Base-by-base conservation (phyloP, 2,113 vertebrate genomes). In the Sigmodon hispidus region DNA sequence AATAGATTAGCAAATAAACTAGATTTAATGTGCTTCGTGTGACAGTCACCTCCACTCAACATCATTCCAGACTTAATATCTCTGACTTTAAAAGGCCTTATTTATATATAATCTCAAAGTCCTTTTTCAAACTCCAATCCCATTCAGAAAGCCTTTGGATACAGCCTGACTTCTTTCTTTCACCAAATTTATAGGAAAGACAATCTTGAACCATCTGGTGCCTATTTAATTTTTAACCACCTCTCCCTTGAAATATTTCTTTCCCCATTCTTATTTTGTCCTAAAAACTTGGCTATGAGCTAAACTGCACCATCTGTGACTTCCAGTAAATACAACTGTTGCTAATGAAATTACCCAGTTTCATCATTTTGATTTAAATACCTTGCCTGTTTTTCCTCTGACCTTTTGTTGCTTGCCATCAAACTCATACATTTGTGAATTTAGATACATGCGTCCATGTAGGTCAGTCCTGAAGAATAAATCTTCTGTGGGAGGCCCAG, bases 341-440 rank as follows among this genome's bases (percentile, higher is more conserved):
- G 99, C 99, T 99, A 98, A 98, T 99, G 99, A 99, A 99, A 99
- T 99, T 99, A 99, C 99, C 99, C 98, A 99, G 98, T 99, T 99
- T 99, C 98, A 99, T 99, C 99, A 99, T 99, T 99, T 99, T 99
- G 99, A 99, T 99, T 99, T 99, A 99, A 99, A 99, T 96, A 97
- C 98, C 98, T 98, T 98, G 99, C 98, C 99, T 98, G 98, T 98
- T 99, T 99, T 99, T 98, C 98, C 97, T 97, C 98, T 99, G 99
- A 99, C 99, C 99, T 99, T 99, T 99, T 98, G 98, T 98, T 99
- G 98, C 98, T 98, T 99, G 98, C 99, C 98, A 99, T 99, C 99
- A 99, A 99, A 98, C 98, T 98, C 98, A 98, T 98, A 98, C 98
- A 98, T 99, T 99, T 99, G 98, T 99, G 99, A 99, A 99, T 99